These are phyloP conservation scores for Etheostoma cragini DNA, from an alignment of 2,113 vertebrate genomes.

Conservation along the genomic window DNA sequence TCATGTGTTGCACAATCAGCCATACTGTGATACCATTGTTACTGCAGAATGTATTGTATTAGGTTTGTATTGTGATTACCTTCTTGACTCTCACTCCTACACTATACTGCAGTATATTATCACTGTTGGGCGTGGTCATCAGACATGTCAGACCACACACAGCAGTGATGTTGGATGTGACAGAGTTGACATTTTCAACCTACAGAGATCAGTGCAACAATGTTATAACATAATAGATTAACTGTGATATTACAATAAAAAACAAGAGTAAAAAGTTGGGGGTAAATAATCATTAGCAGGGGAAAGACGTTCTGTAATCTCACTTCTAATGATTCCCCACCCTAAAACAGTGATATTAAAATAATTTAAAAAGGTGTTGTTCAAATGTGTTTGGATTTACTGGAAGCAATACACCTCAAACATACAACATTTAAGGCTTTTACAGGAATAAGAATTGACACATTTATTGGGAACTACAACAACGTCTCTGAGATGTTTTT, in stretches of 20 bases:
- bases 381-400: conserved; percentile 39
- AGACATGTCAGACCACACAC: neutral
- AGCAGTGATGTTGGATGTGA: neutral
- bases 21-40: neutral
- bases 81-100: neutral
- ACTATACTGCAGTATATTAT: neutral
- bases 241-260: conserved; percentile 14
- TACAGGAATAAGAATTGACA: neutral
- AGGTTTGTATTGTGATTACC: neutral
- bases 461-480: neutral
- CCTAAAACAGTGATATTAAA: conserved; percentile 42
- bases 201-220: conserved; percentile 2
- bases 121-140: neutral
- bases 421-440: neutral
- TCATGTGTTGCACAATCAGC: neutral
- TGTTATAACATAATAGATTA: conserved; percentile 15
- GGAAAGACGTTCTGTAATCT: conserved; percentile 32
- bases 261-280: neutral
- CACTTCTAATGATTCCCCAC: conserved; percentile 29
- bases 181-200: conserved; percentile 4
- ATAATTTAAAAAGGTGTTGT: conserved; percentile 42
- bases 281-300: conserved; percentile 30
- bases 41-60: neutral
- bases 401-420: conserved; percentile 15
- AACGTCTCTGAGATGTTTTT: conserved; percentile 26